Evolutionary conservation across 92 coral and sea anemone genomes (phyloP).

Genomic region (Palythoa caribaeorum): DNA sequence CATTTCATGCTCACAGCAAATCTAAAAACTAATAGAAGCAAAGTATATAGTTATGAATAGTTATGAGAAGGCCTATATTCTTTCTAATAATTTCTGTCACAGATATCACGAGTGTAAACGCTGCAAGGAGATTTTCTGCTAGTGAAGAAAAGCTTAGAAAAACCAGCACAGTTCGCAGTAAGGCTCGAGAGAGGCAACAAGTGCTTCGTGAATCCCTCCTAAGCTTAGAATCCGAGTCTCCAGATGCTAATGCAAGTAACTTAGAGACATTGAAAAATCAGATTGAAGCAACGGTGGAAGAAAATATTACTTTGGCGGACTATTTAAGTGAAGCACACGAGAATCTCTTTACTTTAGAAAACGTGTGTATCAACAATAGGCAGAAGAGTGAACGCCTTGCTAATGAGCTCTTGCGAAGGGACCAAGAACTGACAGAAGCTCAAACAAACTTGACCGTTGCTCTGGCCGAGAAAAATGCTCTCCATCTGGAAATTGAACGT

Average conservation of each 20-base stretch:
- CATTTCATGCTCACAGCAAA: too few species aligned
- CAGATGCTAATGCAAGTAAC: constrained; percentile 56
- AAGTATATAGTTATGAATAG: too few species aligned
- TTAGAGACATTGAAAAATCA: constrained; percentile 69
- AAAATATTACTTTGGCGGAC: constrained; percentile 68
- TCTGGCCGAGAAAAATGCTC: constrained; percentile 39
- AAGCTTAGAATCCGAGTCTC: constrained; percentile 65
- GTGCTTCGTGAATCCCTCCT: constrained; percentile 62
- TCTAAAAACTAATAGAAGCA: too few species aligned
- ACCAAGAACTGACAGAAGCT: constrained; percentile 52
- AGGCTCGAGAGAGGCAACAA: constrained; percentile 65
- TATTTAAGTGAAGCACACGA: constrained; percentile 65
- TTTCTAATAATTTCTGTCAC: not conserved
- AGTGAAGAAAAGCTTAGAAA: constrained; percentile 52
- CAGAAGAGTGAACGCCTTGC: constrained; percentile 63
- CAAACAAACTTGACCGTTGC: constrained; percentile 60
- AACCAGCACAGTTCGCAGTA: constrained; percentile 49
- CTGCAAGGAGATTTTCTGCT: constrained; percentile 27
- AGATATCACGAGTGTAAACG: not conserved
- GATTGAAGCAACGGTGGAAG: constrained; percentile 71
- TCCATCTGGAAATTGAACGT: constrained; percentile 17
- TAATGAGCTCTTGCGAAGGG: constrained; percentile 65
- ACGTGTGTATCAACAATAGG: constrained; percentile 47
- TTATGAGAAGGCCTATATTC: too few species aligned
- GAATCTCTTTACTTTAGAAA: constrained; percentile 63